Evolutionary conservation across 2,113 vertebrate genomes (phyloP).

Genomic region (Anas platyrhynchos): DNA sequence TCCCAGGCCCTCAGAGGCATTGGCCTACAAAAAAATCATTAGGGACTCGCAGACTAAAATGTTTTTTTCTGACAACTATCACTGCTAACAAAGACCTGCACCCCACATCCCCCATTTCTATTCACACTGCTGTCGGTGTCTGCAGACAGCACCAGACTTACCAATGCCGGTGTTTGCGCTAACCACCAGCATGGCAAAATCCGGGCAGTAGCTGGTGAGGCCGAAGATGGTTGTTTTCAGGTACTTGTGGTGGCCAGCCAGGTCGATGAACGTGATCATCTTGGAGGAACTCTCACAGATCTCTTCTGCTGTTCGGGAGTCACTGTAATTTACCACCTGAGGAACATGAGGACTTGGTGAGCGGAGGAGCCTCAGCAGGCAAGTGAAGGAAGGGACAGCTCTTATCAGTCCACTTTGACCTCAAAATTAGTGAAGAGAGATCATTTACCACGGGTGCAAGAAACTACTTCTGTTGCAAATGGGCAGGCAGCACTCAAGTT

Average conservation of each 20-base stretch:
- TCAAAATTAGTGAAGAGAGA: neutral
- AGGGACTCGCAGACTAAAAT: neutral
- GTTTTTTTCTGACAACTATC: neutral
- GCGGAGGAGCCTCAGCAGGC: neutral
- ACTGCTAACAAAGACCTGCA: neutral
- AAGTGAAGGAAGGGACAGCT: neutral
- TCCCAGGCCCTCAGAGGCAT: neutral
- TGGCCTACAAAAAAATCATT: neutral
- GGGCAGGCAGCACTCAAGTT: neutral
- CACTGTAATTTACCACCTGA: conserved; percentile 98
- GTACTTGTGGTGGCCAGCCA: conserved; percentile 98
- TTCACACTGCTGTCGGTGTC: neutral
- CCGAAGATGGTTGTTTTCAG: conserved; percentile 98
- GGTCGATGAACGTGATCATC: conserved; percentile 99
- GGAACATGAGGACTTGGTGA: neutral
- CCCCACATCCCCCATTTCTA: neutral
- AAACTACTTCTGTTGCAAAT: neutral
- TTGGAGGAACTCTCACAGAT: conserved; percentile 99
- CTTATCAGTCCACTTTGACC: neutral
- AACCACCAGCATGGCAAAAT: conserved; percentile 98
- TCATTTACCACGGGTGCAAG: neutral
- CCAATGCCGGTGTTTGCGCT: conserved; percentile 97
- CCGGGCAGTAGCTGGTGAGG: conserved; percentile 97
- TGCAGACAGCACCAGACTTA: conserved; percentile 58
- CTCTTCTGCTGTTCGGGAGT: conserved; percentile 95